Evolutionary conservation across 2,797 vertebrate genomes (phyloP).

Genomic region (Chelmon rostratus): DNA sequence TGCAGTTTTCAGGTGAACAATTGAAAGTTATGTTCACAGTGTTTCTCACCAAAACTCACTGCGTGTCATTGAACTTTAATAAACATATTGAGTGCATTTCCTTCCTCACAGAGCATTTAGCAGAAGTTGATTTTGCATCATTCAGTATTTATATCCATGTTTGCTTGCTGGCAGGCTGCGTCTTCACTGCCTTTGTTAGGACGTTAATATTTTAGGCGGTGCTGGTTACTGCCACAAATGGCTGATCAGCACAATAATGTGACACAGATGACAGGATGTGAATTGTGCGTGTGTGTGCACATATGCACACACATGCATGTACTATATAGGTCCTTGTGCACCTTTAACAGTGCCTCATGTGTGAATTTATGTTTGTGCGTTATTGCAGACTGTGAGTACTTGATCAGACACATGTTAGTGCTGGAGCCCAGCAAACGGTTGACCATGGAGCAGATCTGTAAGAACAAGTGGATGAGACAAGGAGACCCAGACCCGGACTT

Average conservation of each 20-base stretch:
- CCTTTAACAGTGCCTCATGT: not conserved
- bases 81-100: not conserved
- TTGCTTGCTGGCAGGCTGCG: not conserved
- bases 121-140: not conserved
- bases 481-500: conserved; percentile 95
- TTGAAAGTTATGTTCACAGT: too few relatives aligned
- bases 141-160: not conserved
- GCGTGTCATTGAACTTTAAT: too few relatives aligned
- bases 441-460: conserved; percentile 99
- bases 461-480: conserved; percentile 99
- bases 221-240: not conserved
- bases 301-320: not conserved
- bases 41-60: too few relatives aligned
- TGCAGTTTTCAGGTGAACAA: too few relatives aligned
- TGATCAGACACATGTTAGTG: conserved; percentile 99
- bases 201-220: not conserved
- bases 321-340: not conserved
- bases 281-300: not conserved
- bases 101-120: not conserved
- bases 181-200: not conserved
- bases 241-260: not conserved
- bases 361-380: conserved; percentile 29
- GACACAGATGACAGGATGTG: not conserved
- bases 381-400: conserved; percentile 94
- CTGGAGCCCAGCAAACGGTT: conserved; percentile 95